Evolutionary conservation across 2,888 invertebrate species (phyloP), one percentile per base, ranked within the genome.

Genomic region (Nymphalis polychloros): DNA sequence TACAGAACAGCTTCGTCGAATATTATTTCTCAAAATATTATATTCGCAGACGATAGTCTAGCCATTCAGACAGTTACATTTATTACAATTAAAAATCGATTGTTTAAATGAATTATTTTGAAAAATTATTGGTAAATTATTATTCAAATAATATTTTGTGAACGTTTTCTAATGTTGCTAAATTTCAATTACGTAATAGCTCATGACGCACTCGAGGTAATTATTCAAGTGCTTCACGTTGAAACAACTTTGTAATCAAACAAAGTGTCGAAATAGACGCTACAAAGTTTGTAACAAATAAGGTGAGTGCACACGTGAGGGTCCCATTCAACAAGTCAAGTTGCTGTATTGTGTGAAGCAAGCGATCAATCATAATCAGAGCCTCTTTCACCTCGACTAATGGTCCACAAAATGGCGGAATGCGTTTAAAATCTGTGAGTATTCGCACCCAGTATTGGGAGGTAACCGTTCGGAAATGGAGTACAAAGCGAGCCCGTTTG

Each of bases 281-380:
- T 79, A 81, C 77, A 78, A 73, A 83, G 81, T 85, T 86, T 78
- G 79, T 75, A 79, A 84, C 83, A 86, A 88, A 87, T 84, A 84
- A 84, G 78, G 74, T 76, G 76, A 80, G 79, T 82, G 82, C 86
- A 86, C 89, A 90, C 87, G 83, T 86, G 84, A 87, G 84, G 82
- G 79, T 77, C 75, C 85, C 82, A 87, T 90, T 90, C 89, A 90
- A 89, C 90, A 90, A 91, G 90, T 90, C 87, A 84, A 83, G 80
- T 76, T 75, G 79, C 82, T 81, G 82, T 84, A 86, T 88, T 88
- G 89, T 89, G 82, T 79, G 81, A 52, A 79, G 72, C 87, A 52
- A 79, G 72, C 87, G 82, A 93, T 93, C 92, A 90, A 92, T 93
- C 92, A 93, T 91, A 93, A 92, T 92, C 89, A 91, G 84, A 76